Evolutionary conservation across 2,797 vertebrate species (phyloP).

Genomic region (Carcharodon carcharias): DNA sequence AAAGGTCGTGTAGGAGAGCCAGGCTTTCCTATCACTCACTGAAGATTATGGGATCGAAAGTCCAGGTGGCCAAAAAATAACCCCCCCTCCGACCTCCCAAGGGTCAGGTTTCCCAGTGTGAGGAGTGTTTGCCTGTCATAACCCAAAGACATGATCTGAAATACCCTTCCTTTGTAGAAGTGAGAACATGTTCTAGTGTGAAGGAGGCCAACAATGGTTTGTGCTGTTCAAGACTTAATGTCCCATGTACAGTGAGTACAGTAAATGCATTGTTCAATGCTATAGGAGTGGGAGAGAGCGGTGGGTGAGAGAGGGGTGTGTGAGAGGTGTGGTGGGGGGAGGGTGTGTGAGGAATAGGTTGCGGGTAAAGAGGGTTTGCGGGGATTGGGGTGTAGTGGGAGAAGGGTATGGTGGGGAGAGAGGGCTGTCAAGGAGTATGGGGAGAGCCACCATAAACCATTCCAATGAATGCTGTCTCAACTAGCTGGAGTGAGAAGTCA

Average conservation of each 20-base stretch:
- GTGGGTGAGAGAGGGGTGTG: background rate
- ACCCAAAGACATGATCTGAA: background rate
- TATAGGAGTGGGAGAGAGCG: background rate
- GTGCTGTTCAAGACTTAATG: background rate
- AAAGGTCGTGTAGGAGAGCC: slow-evolving; percentile 47
- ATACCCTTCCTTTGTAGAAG: background rate
- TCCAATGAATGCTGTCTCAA: slow-evolving; percentile 41
- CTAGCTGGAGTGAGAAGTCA: slow-evolving; percentile 39
- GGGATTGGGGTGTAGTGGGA: too few relatives aligned
- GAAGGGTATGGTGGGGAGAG: slow-evolving; percentile 31
- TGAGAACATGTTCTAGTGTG: background rate
- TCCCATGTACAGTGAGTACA: background rate
- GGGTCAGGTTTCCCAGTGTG: slow-evolving; percentile 42
- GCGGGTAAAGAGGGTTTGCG: too few relatives aligned
- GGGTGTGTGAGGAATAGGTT: too few relatives aligned
- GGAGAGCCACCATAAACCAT: slow-evolving; percentile 47
- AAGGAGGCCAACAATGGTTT: background rate
- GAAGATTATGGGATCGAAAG: slow-evolving; percentile 45
- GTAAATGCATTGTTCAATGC: too few relatives aligned
- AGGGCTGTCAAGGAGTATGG: slow-evolving; percentile 44
- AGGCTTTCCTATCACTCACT: slow-evolving; percentile 45
- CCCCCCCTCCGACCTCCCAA: slow-evolving; percentile 37
- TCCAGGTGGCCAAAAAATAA: slow-evolving; percentile 48
- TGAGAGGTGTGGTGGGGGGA: too few relatives aligned
- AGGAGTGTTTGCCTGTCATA: background rate